Conservation (phyloP, 1,140 invertebrate species). For the Meloidogyne hapla region DNA sequence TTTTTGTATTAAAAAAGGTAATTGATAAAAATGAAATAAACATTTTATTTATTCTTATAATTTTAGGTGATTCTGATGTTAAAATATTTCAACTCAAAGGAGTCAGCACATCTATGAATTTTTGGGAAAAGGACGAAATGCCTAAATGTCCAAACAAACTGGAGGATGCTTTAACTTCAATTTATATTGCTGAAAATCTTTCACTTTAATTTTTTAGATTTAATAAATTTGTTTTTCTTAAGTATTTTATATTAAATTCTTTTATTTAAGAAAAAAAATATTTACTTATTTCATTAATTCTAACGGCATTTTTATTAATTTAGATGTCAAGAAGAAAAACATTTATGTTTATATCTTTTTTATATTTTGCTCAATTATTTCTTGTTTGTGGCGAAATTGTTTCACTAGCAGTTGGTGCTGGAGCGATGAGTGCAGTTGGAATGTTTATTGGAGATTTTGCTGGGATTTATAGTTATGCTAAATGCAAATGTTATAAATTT, state of each 20-base stretch:
- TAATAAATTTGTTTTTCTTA: slow-evolving; percentile 2
- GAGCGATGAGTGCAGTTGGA: slow-evolving; percentile 18
- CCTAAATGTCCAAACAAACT: neutral
- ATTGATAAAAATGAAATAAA: neutral
- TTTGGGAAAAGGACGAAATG: slow-evolving; percentile 21
- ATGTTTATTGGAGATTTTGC: slow-evolving; percentile 17
- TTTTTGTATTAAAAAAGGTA: no score
- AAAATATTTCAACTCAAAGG: neutral
- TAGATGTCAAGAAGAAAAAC: neutral
- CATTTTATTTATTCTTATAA: neutral
- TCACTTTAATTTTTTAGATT: slow-evolving; percentile 8
- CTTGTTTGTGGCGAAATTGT: neutral
- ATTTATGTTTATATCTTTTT: neutral
- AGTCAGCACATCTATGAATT: neutral
- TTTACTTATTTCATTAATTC: neutral
- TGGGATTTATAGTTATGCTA: slow-evolving; percentile 3
- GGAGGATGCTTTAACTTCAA: slow-evolving; percentile 9
- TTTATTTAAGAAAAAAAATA: neutral
- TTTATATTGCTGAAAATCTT: slow-evolving; percentile 7
- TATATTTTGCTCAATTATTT: neutral
- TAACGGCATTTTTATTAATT: neutral
- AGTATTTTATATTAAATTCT: neutral
- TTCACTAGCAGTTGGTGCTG: slow-evolving; percentile 10
- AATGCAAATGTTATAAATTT: slow-evolving; percentile 27
- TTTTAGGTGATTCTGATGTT: neutral